phyloP scores from a whole-genome alignment of 2,888 invertebrate species.

The Congeria kusceri region DNA sequence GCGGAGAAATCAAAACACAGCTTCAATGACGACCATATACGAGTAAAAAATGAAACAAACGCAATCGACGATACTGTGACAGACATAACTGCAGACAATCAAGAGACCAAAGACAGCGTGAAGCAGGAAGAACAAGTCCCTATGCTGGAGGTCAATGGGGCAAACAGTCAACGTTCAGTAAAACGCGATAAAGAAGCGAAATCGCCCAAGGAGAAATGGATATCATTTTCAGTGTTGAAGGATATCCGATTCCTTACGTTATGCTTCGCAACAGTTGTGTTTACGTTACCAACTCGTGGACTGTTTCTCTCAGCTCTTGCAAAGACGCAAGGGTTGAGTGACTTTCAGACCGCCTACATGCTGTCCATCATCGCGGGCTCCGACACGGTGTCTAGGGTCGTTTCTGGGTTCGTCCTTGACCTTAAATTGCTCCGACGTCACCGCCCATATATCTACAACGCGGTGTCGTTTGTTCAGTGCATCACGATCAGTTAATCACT shows the following conservation, averaged over 20 bases:
- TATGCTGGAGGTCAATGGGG: too few species aligned
- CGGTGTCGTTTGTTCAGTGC: slow-evolving; percentile 66
- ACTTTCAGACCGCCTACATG: slow-evolving; percentile 65
- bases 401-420: slow-evolving; percentile 71
- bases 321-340: slow-evolving; percentile 64
- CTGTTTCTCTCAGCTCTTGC: slow-evolving; percentile 77
- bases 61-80: too few species aligned
- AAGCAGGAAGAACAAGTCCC: too few species aligned
- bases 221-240: slow-evolving; percentile 57
- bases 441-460: slow-evolving; percentile 68
- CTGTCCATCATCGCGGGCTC: slow-evolving; percentile 68
- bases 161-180: too few species aligned
- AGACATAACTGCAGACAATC: too few species aligned
- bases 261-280: slow-evolving; percentile 59
- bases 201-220: slow-evolving; percentile 35
- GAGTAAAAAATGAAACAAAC: too few species aligned
- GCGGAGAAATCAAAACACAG: too few species aligned
- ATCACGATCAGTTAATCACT: too few species aligned
- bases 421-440: slow-evolving; percentile 58
- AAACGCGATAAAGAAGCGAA: too few species aligned
- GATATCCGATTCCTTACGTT: slow-evolving; percentile 66
- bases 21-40: too few species aligned
- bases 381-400: slow-evolving; percentile 68
- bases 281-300: slow-evolving; percentile 62
- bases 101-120: too few species aligned